phyloP scores from a whole-genome alignment of 35 echinoderm and acorn worm genomes.

The Lytechinus variegatus region DNA sequence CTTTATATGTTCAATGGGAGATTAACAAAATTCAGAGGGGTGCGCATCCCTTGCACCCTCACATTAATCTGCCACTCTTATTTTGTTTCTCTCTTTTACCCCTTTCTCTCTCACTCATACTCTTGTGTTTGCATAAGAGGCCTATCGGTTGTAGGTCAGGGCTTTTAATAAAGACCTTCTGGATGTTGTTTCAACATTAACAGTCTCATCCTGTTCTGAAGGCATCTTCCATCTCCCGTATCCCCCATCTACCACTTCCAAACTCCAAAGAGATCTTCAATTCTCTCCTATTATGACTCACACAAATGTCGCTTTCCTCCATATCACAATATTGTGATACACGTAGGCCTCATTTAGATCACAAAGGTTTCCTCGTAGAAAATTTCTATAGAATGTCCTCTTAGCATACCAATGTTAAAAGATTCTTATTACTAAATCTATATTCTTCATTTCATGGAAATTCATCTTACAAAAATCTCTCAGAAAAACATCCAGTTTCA shows the following conservation, averaged over 20 bases:
- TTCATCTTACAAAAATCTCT: too few species aligned
- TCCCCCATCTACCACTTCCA: background rate
- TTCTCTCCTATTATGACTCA: background rate
- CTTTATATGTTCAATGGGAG: too few species aligned
- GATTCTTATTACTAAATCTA: too few species aligned
- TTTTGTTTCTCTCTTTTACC: background rate
- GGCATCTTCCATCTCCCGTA: background rate
- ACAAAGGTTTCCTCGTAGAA: too few species aligned
- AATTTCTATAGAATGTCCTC: too few species aligned
- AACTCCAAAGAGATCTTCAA: background rate
- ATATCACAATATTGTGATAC: slow-evolving; percentile 13
- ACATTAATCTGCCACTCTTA: too few species aligned
- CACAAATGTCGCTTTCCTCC: background rate
- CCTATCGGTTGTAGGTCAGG: background rate
- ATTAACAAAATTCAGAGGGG: too few species aligned
- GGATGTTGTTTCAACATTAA: slow-evolving; percentile 19
- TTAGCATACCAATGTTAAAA: too few species aligned
- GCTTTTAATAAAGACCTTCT: background rate
- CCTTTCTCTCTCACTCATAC: background rate
- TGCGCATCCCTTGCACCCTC: too few species aligned
- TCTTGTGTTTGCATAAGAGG: background rate
- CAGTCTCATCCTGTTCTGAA: background rate
- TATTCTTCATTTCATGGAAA: background rate
- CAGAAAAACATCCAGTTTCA: background rate
- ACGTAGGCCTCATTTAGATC: background rate